A percentile compares a stretch with the other conserved stretches of the same genome.
These are phyloP conservation scores for Tympanuchus pallidicinctus DNA, from an alignment of 2,113 vertebrate species.

Conservation along the genomic window DNA sequence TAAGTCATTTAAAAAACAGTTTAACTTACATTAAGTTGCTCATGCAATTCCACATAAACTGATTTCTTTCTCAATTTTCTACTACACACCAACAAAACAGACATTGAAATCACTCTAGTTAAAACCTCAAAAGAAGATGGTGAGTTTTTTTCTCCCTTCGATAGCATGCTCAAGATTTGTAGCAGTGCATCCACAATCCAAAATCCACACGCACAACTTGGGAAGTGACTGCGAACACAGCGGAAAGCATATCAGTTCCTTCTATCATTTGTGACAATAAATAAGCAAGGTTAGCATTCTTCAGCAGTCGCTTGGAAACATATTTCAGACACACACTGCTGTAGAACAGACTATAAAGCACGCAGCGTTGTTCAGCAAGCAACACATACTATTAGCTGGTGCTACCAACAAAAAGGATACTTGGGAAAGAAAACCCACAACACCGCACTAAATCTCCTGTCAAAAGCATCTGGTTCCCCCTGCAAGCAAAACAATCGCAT, in stretches of 20 bases:
- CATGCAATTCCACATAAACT: background rate
- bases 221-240: background rate
- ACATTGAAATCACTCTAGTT: background rate
- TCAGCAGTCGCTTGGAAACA: background rate
- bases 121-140: background rate
- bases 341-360: background rate
- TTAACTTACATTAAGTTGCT: background rate
- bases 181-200: background rate
- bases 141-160: no score
- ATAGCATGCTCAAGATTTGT: background rate
- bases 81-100: background rate
- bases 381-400: background rate
- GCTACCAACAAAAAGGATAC: background rate
- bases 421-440: background rate
- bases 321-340: background rate
- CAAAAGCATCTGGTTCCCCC: background rate
- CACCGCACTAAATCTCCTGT: background rate
- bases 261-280: background rate
- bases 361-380: background rate
- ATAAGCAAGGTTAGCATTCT: background rate
- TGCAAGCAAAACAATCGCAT: background rate
- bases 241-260: background rate
- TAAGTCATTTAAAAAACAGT: background rate
- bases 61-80: background rate
- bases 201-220: accelerated